Evolutionary conservation across 1,140 invertebrate genomes (phyloP).

Genomic region (fruit fly (Drosophila melanogaster)): Release_6_plus_ISO1_MT NT_037436.4:5228001-5228500

Average conservation of each 20-base stretch:
- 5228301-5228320: conserved; percentile 17
- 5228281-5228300: conserved; percentile 35
- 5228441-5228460: conserved; percentile 12
- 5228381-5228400: conserved; percentile 41
- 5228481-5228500: conserved; percentile 19
- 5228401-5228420: background rate
- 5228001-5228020: background rate
- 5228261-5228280: conserved; percentile 21
- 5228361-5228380: conserved; percentile 37
- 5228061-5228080: too few species aligned
- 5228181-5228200: conserved; percentile 20
- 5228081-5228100: conserved; percentile 24
- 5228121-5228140: conserved; percentile 56
- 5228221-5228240: conserved; percentile 44
- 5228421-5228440: background rate
- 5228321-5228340: conserved; percentile 60
- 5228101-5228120: conserved; percentile 34
- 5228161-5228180: conserved; percentile 4
- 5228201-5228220: conserved; percentile 25
- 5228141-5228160: conserved; percentile 54
- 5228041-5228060: background rate
- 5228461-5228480: conserved; percentile 47
- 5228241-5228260: conserved; percentile 36
- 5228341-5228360: conserved; percentile 68
- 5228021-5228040: too few species aligned